phyloP scores from a whole-genome alignment of 2,797 vertebrate genomes.

The Enteromius fasciolatus region DNA sequence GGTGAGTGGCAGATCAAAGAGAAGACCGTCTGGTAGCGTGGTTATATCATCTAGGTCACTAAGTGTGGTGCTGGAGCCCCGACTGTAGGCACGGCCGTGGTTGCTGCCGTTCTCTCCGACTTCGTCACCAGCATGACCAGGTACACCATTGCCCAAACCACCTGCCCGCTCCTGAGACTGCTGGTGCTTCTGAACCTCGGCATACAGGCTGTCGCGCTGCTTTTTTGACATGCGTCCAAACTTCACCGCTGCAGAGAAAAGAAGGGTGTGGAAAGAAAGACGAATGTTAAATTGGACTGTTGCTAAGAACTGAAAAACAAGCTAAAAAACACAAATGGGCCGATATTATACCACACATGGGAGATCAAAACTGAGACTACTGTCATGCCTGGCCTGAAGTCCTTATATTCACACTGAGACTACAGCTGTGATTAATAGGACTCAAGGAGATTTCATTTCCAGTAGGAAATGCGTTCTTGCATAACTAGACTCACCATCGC shows the following conservation, averaged over 20 bases:
- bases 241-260: slow-evolving; percentile 82
- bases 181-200: slow-evolving; percentile 92
- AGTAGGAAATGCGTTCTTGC: neutral
- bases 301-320: neutral
- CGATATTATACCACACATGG: neutral
- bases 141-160: neutral
- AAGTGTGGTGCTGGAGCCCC: slow-evolving; percentile 81
- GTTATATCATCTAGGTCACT: slow-evolving; percentile 87
- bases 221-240: slow-evolving; percentile 95
- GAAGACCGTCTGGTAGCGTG: slow-evolving; percentile 82
- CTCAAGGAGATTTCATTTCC: neutral
- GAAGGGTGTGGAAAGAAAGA: neutral
- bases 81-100: slow-evolving; percentile 78
- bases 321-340: neutral
- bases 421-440: neutral
- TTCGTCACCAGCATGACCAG: slow-evolving; percentile 59
- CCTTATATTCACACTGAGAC: neutral
- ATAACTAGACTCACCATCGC: slow-evolving; percentile 82
- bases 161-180: slow-evolving; percentile 80
- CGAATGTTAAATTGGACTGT: neutral
- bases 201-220: slow-evolving; percentile 90
- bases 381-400: neutral
- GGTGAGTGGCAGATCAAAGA: slow-evolving; percentile 89
- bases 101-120: slow-evolving; percentile 59
- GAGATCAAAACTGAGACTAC: slow-evolving; percentile 8